Evolutionary conservation across 2,888 invertebrate species (phyloP).

Genomic region (Rosalia funebris): DNA sequence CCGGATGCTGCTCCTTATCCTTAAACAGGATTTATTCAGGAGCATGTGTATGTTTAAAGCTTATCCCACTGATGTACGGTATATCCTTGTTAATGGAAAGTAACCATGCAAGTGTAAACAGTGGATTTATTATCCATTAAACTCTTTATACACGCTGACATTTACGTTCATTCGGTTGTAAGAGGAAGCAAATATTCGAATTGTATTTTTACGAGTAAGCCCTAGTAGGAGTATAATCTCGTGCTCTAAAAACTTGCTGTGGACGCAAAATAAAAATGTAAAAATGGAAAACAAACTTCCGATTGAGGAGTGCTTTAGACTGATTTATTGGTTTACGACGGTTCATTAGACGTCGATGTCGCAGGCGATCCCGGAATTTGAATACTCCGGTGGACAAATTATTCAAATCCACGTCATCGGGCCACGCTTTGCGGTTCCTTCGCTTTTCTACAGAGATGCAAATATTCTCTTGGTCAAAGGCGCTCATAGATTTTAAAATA

Average conservation of each 20-base stretch:
- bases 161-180: constrained; percentile 6
- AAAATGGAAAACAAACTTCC: not conserved
- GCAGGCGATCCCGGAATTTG: not conserved
- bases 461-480: no score
- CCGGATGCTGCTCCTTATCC: no score
- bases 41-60: no score
- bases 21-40: no score
- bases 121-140: constrained; percentile 16
- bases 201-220: not conserved
- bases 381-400: not conserved
- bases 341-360: not conserved
- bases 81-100: no score
- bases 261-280: not conserved
- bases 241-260: not conserved
- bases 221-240: not conserved
- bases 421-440: no score
- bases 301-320: not conserved
- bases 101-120: constrained; percentile 1
- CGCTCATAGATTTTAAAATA: no score
- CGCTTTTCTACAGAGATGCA: no score
- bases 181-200: constrained; percentile 2
- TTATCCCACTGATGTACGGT: no score
- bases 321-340: constrained; percentile 3
- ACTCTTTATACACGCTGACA: constrained; percentile 8
- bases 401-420: no score